phyloP scores from a whole-genome alignment of 2,797 vertebrate genomes.

The Rachycentron canadum region DNA sequence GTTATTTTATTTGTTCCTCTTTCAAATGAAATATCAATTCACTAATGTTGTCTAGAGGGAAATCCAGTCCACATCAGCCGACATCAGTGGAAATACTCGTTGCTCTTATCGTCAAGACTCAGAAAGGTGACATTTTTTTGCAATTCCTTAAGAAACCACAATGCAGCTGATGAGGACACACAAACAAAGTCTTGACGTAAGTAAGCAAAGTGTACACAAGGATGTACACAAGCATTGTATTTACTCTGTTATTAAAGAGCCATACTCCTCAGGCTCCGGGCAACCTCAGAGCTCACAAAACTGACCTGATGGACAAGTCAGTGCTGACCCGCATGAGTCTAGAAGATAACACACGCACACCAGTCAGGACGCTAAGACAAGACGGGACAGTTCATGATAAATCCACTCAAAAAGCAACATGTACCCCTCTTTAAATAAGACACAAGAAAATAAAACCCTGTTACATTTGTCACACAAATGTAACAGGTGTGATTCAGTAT shows the following conservation, averaged over 20 bases:
- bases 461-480: not conserved
- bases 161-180: constrained; percentile 24
- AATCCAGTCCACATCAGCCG: not conserved
- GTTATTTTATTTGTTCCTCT: not conserved
- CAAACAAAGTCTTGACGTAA: constrained; percentile 42
- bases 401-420: constrained; percentile 9
- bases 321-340: constrained; percentile 62
- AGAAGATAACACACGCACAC: constrained; percentile 61
- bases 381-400: constrained; percentile 49
- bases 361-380: constrained; percentile 55
- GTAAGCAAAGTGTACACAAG: constrained; percentile 32
- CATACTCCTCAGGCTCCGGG: constrained; percentile 45
- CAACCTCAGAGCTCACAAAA: constrained; percentile 59
- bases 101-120: not conserved
- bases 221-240: constrained; percentile 57
- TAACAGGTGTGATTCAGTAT: not conserved
- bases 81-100: not conserved
- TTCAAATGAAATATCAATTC: not conserved
- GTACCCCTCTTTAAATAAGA: not conserved
- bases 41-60: not conserved
- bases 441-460: not conserved
- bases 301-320: constrained; percentile 66
- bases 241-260: constrained; percentile 67
- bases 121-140: constrained; percentile 6
- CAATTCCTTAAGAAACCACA: constrained; percentile 18